phyloP scores from a whole-genome alignment of 2,888 invertebrate genomes.

The Meandrusa payeni region DNA sequence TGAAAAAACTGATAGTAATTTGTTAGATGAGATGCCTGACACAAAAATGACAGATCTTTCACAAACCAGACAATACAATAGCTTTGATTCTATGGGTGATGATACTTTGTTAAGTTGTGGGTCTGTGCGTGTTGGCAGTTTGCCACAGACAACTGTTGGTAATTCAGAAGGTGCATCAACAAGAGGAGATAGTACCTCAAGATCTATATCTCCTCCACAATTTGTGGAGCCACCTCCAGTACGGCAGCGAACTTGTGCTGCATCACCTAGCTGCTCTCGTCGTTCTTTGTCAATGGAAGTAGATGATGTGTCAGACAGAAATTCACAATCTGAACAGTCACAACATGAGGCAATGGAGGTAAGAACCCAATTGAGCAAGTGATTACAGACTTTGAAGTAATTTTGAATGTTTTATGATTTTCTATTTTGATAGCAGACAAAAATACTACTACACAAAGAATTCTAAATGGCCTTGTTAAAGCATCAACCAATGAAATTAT shows the following conservation, averaged over 20 bases:
- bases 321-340: constrained; percentile 60
- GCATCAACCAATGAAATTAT: too few relatives aligned
- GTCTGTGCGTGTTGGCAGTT: constrained; percentile 61
- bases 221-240: constrained; percentile 73
- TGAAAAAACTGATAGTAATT: constrained; percentile 70
- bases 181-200: constrained; percentile 67
- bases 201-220: constrained; percentile 71
- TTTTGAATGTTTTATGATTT: too few relatives aligned
- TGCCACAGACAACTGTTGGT: constrained; percentile 60
- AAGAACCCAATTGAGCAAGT: too few relatives aligned
- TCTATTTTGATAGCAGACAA: too few relatives aligned
- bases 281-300: constrained; percentile 75
- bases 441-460: too few relatives aligned
- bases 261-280: constrained; percentile 72
- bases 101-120: constrained; percentile 70
- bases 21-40: constrained; percentile 75
- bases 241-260: constrained; percentile 53
- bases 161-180: constrained; percentile 58
- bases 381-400: too few relatives aligned
- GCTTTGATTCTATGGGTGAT: constrained; percentile 75
- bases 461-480: too few relatives aligned
- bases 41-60: constrained; percentile 77
- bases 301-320: constrained; percentile 70
- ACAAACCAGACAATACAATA: constrained; percentile 72
- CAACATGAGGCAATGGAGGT: constrained; percentile 74